Conservation (phyloP, 1,140 invertebrate species). For the Fopius arisanus region DNA sequence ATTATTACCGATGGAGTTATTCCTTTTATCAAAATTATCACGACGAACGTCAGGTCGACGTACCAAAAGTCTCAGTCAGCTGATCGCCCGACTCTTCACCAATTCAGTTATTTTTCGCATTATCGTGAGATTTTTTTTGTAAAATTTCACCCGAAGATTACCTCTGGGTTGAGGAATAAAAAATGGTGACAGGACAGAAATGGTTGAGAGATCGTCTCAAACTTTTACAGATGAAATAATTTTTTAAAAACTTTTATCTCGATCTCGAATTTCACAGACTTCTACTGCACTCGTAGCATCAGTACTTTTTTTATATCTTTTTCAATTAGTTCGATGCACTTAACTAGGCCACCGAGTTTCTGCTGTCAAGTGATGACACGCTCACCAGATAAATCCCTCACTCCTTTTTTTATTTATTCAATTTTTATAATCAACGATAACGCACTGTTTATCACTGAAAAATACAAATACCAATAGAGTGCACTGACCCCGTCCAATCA, state of each 20-base stretch:
- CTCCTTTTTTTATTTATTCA: background rate
- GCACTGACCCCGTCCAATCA: background rate
- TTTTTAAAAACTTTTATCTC: background rate
- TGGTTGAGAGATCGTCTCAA: background rate
- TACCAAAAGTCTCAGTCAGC: slow-evolving; percentile 54
- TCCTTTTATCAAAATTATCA: slow-evolving; percentile 13
- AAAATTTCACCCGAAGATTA: slow-evolving; percentile 12
- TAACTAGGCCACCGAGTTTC: slow-evolving; percentile 17
- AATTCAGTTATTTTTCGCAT: slow-evolving; percentile 46
- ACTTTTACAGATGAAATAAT: background rate
- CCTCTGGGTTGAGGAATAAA: no score
- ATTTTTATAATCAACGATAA: no score
- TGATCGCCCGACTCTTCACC: slow-evolving; percentile 49
- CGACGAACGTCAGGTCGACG: slow-evolving; percentile 35
- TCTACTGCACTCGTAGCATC: background rate
- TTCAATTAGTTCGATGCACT: slow-evolving; percentile 17
- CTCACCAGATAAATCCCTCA: background rate
- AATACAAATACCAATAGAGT: slow-evolving; percentile 1
- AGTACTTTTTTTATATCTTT: background rate
- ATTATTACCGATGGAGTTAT: slow-evolving; percentile 20
- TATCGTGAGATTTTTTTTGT: slow-evolving; percentile 37
- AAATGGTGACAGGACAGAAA: background rate
- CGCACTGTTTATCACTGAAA: slow-evolving; percentile 1
- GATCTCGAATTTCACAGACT: background rate
- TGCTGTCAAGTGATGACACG: background rate